Evolutionary conservation across 2,797 vertebrate species (phyloP).

Genomic region (Galaxias olidus): DNA sequence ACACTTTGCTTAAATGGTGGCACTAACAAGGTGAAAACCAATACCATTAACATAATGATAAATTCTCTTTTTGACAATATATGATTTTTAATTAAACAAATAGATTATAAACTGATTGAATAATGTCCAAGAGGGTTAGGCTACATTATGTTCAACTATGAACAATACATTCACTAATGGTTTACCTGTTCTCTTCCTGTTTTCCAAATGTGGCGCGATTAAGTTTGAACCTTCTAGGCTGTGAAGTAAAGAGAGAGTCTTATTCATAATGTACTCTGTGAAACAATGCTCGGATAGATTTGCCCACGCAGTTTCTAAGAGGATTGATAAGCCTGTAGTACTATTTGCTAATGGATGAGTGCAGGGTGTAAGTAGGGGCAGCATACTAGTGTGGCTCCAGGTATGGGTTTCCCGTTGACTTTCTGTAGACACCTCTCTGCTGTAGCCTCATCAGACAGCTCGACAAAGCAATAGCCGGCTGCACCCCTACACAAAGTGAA

Average conservation of each 20-base stretch:
- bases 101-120: too few species aligned
- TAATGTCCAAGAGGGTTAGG: neutral
- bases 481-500: slow-evolving; percentile 68
- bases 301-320: too few species aligned
- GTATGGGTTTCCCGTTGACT: slow-evolving; percentile 83
- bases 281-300: neutral
- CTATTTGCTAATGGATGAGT: neutral
- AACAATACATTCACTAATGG: slow-evolving; percentile 57
- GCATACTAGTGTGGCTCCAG: slow-evolving; percentile 82
- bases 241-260: slow-evolving; percentile 42
- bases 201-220: slow-evolving; percentile 83
- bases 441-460: slow-evolving; percentile 80
- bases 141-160: neutral
- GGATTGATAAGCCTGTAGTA: too few species aligned
- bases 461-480: slow-evolving; percentile 85
- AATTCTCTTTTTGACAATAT: too few species aligned
- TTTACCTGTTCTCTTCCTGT: slow-evolving; percentile 80
- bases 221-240: slow-evolving; percentile 85
- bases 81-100: too few species aligned
- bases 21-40: too few species aligned
- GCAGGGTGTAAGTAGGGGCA: neutral
- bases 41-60: too few species aligned
- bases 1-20: too few species aligned
- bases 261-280: slow-evolving; percentile 5
- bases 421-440: slow-evolving; percentile 85